phyloP scores from a whole-genome alignment of 2,888 invertebrate genomes.

The Zhuqinia jingwanae region DNA sequence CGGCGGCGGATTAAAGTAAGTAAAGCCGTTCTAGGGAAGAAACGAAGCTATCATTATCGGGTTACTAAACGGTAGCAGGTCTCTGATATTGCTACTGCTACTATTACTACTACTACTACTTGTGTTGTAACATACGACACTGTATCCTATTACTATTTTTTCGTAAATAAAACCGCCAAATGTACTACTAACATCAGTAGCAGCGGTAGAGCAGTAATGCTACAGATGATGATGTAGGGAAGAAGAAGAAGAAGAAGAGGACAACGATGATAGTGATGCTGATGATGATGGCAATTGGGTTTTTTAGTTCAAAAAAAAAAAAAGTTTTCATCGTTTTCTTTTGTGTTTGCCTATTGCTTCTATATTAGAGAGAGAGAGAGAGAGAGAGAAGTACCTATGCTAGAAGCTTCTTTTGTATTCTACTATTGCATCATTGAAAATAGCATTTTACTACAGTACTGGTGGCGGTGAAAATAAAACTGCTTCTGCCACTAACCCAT shows the following conservation, averaged over 20 bases:
- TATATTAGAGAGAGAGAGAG: background rate
- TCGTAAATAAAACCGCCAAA: conserved; percentile 10
- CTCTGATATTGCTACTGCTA: background rate
- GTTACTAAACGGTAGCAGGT: conserved; percentile 30
- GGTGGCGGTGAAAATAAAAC: conserved; percentile 2
- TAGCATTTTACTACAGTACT: background rate
- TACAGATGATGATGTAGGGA: background rate
- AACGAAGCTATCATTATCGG: conserved; percentile 28
- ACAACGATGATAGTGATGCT: conserved; percentile 17
- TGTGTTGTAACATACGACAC: background rate
- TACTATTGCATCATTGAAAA: conserved; percentile 15
- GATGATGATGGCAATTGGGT: conserved; percentile 40
- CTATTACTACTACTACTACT: background rate
- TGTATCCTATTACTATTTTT: conserved; percentile 31
- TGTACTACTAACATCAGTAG: background rate
- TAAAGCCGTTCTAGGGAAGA: conserved; percentile 4
- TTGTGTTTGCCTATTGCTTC: background rate
- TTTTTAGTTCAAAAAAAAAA: background rate
- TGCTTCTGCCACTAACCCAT: conserved; percentile 37
- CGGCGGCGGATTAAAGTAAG: too few relatives aligned
- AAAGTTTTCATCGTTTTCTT: background rate
- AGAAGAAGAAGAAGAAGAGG: too few relatives aligned
- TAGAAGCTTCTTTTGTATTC: conserved; percentile 17
- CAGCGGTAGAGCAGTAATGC: background rate
- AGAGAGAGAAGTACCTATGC: background rate